Base-by-base conservation (phyloP, 2,888 invertebrate genomes). In the Cancer borealis region DNA sequence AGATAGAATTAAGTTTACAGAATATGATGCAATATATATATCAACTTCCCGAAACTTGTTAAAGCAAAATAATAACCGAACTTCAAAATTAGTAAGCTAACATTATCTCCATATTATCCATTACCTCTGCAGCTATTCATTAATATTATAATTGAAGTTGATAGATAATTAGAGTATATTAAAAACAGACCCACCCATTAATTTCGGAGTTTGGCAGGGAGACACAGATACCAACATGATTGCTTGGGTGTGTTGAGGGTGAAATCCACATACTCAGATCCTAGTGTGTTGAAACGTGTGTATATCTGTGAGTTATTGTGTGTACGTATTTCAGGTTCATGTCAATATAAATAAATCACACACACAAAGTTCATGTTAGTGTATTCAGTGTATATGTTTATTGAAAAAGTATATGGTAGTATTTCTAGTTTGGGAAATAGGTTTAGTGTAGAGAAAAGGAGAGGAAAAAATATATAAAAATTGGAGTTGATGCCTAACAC, bases 331-430 rank as follows among this genome's bases (percentile, higher is more conserved):
- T 0, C 1, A 39, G 39, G 0, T 39, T 39, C 39, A 39, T 39
- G 39, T 39, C 0, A 39, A 39, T 39, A 39, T 39, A 39, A 39
- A 39, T 39, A 39, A 39, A 39, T 39, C 39, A 39, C 60, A 60
- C 60, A 60, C 60, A 60, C 4, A 17, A 60, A 60, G 60, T 60
- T 91, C 49, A 60, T 49, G 60, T 91, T 39, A 21, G 60, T 91
- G 2, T 91, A 54, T 49, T 17, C n/a, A n/a, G n/a, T 60, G n/a
- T 60, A 66, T 66, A 54, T 91, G 46, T 45, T 17, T 89, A 89
- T 89, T 45, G 14, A 3, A 26, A 89, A 26, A 89, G 66, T 66
- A n/a, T 66, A n/a, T 66, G 14, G 14, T 14, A 21, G 66, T 66
- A n/a, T 66, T 66, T 14, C 17, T 66, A 21, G 66, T 66, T 21